phyloP scores from a whole-genome alignment of 1,140 invertebrate species.

The Drosophila oshimai region DNA sequence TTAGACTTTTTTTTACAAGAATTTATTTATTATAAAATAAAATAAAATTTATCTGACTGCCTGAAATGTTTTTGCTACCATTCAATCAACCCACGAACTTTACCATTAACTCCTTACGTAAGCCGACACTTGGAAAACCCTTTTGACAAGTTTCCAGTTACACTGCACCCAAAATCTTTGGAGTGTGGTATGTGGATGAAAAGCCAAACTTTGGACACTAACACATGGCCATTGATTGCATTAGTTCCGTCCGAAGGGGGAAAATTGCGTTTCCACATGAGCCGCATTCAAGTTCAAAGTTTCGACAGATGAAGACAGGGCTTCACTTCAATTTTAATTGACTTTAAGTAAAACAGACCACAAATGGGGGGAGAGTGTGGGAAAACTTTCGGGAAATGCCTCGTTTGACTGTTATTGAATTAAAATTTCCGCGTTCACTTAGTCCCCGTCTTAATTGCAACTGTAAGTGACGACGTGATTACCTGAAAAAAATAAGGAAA shows the following conservation, averaged over 20 bases:
- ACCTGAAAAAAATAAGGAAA: conserved; percentile 43
- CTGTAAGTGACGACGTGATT: conserved; percentile 70
- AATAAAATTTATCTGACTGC: not conserved
- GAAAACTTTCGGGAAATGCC: conserved; percentile 59
- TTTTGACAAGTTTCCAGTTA: conserved; percentile 34
- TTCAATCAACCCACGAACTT: conserved; percentile 10
- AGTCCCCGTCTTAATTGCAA: conserved; percentile 50
- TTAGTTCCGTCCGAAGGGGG: conserved; percentile 38
- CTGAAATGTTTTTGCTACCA: not conserved
- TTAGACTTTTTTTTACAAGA: not conserved
- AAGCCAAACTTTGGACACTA: conserved; percentile 19
- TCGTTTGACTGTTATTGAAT: conserved; percentile 77
- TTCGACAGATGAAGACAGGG: conserved; percentile 49
- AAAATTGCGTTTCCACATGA: conserved; percentile 34
- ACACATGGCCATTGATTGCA: conserved; percentile 59
- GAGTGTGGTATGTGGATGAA: not conserved
- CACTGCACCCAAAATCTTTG: conserved; percentile 4
- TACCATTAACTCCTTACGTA: not conserved
- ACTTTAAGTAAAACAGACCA: conserved; percentile 68
- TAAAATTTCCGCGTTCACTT: conserved; percentile 62
- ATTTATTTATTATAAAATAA: too few relatives aligned
- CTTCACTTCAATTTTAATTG: conserved; percentile 69
- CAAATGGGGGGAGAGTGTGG: conserved; percentile 17
- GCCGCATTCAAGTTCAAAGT: conserved; percentile 45
- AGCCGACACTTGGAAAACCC: conserved; percentile 16